Base-by-base conservation (phyloP, 1,140 invertebrate species). In the Whitmania pigra region DNA sequence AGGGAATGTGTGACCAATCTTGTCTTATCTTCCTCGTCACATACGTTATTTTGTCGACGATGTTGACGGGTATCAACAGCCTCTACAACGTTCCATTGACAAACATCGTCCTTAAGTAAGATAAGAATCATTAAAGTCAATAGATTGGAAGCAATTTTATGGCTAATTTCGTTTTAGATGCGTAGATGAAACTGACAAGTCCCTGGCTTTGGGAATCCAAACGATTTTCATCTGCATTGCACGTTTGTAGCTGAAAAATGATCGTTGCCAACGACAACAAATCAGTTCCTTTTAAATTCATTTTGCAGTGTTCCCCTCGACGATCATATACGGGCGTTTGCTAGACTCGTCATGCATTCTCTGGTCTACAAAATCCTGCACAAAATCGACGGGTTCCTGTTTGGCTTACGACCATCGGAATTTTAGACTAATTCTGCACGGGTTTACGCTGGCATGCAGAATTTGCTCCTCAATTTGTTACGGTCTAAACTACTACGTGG, bases 271-370 rank as follows among this genome's bases (percentile, higher is more conserved):
- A 17, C 9, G 43, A 49, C 13, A 15, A 49, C 1, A 1, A 49
- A 49, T 49, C 9, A 49, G 9, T 5, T 49, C 43, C 43, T 20
- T 63, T 13, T 25, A 17, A 63, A 63, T 63, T 63, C 29, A 25
- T 63, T 25, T 63, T 63, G 22, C 57, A 63, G 57, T 63, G 57
- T 31, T 63, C 29, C 57, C 57, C 29, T 63, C 57, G 11, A 22
- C 57, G 13, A 25, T 63, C 22, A 63, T 63, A 63, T 63, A 63
- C 22, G 57, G 57, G 11, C 57, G 29, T 7, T 31, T 63, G 57
- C 22, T 63, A 13, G 57, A 63, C 29, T 63, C 22, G 57, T 11
- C 57, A 7, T 63, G 57, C 15, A 63, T 63, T 63, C 29, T 63
- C 0, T 63, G 57, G 57, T 25, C 22, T 7, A 18, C 57, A n/a